These are phyloP conservation scores for Dasypogon diadema DNA, from an alignment of 2,888 invertebrate genomes.

Conservation along the genomic window DNA sequence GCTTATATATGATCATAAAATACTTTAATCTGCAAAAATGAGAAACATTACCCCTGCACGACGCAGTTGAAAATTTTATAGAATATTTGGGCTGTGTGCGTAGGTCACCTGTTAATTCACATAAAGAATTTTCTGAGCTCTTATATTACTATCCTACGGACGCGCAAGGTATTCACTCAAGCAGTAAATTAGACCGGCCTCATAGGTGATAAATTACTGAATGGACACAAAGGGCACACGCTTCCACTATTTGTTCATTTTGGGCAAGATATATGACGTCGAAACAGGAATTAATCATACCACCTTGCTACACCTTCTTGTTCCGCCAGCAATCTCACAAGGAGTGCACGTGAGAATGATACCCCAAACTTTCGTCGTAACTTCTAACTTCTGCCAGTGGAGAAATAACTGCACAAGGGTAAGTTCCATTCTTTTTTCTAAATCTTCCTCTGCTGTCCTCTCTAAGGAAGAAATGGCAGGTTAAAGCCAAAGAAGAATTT, in stretches of 20 bases:
- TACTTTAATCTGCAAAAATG: conserved; percentile 15
- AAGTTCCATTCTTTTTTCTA: not conserved
- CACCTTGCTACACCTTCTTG: conserved; percentile 1
- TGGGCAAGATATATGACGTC: conserved; percentile 25
- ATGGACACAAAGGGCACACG: conserved; percentile 6
- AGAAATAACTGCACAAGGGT: conserved; percentile 9
- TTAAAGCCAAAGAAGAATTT: conserved; percentile 20
- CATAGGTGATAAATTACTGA: conserved; percentile 22
- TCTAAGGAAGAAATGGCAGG: not conserved
- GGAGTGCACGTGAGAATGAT: conserved; percentile 36
- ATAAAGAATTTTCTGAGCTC: not conserved
- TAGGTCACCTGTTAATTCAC: not conserved
- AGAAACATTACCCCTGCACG: not conserved
- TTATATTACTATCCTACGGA: not conserved
- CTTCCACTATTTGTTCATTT: conserved; percentile 27
- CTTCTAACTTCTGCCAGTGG: conserved; percentile 4
- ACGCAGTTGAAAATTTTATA: not conserved
- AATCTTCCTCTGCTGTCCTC: not conserved
- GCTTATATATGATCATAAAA: conserved; percentile 27
- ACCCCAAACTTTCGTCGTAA: not conserved
- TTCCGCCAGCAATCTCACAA: not conserved
- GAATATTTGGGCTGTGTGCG: not conserved
- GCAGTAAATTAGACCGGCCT: conserved; percentile 31
- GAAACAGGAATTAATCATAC: conserved; percentile 22
- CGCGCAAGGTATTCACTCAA: conserved; percentile 5